Evolutionary conservation across 1,140 invertebrate genomes (phyloP).

Genomic region (Drosophila sucinea): DNA sequence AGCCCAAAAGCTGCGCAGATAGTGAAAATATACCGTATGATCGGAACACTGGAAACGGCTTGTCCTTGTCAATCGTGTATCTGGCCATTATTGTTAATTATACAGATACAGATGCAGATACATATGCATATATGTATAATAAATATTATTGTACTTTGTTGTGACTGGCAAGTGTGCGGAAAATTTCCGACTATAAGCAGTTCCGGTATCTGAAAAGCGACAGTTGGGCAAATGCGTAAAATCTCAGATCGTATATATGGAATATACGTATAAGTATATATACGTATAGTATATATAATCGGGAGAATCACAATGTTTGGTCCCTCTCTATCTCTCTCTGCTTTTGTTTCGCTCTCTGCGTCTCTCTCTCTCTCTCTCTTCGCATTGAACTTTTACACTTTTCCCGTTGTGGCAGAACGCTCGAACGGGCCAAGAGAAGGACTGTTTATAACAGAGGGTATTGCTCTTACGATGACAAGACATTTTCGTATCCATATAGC

Average conservation of each 20-base stretch:
- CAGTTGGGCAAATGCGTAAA: conserved; percentile 47
- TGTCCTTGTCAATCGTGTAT: not conserved
- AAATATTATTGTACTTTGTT: conserved; percentile 17
- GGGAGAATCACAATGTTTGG: not conserved
- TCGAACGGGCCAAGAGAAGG: conserved; percentile 51
- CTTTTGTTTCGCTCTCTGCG: conserved; percentile 17
- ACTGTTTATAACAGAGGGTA: conserved; percentile 75
- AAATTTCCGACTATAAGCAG: conserved; percentile 38
- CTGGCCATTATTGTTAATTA: conserved; percentile 2
- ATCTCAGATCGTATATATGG: conserved; percentile 26
- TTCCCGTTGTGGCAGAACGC: conserved; percentile 48
- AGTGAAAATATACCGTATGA: not conserved
- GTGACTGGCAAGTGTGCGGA: conserved; percentile 39
- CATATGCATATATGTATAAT: conserved; percentile 17
- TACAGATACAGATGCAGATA: not conserved
- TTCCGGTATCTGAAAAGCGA: conserved; percentile 49
- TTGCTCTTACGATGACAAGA: conserved; percentile 72
- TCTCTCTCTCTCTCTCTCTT: conserved; percentile 19
- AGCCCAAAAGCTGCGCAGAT: not conserved
- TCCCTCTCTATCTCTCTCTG: conserved; percentile 7
- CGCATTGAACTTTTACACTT: conserved; percentile 72
- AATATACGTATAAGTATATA: conserved; percentile 10
- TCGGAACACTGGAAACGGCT: not conserved
- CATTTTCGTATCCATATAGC: conserved; percentile 55
- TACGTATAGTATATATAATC: not conserved